These are phyloP conservation scores for Rhadinocentrus ornatus DNA, from an alignment of 2,797 vertebrate genomes.

Conservation along the genomic window DNA sequence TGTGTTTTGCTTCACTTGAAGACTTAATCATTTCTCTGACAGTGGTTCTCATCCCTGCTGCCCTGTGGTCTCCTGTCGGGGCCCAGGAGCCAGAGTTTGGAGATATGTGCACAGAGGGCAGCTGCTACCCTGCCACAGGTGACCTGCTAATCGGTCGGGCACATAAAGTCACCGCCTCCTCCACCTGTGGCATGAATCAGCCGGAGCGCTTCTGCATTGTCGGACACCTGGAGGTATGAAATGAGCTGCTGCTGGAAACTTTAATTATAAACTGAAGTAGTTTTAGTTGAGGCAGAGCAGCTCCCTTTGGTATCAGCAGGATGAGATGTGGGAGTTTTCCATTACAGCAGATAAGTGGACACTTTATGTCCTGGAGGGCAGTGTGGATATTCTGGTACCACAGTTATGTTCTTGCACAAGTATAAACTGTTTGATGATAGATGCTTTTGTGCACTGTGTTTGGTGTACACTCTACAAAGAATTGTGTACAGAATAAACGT, in stretches of 20 bases:
- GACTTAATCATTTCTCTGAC: neutral
- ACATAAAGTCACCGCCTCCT: slow-evolving; percentile 86
- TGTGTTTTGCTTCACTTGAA: neutral
- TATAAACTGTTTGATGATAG: neutral
- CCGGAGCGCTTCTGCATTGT: slow-evolving; percentile 92
- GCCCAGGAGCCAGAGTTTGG: slow-evolving; percentile 86
- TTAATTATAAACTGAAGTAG: neutral
- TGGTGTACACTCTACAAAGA: neutral
- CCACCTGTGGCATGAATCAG: slow-evolving; percentile 88
- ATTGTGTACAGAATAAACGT: neutral
- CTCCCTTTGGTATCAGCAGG: neutral
- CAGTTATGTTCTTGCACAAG: neutral
- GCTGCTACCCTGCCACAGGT: slow-evolving; percentile 96
- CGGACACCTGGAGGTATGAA: slow-evolving; percentile 90
- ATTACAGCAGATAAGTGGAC: neutral
- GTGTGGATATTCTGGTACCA: neutral
- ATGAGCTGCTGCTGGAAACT: neutral
- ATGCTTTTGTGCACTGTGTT: neutral
- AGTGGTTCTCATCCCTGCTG: slow-evolving; percentile 56
- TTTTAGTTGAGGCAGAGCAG: neutral
- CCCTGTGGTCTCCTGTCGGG: slow-evolving; percentile 64
- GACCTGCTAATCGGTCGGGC: slow-evolving; percentile 94
- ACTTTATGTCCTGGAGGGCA: neutral
- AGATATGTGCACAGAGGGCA: slow-evolving; percentile 92
- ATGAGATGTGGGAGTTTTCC: neutral